These are phyloP conservation scores for Acleris holmiana DNA, from an alignment of 2,888 invertebrate genomes.

Conservation along the genomic window DNA sequence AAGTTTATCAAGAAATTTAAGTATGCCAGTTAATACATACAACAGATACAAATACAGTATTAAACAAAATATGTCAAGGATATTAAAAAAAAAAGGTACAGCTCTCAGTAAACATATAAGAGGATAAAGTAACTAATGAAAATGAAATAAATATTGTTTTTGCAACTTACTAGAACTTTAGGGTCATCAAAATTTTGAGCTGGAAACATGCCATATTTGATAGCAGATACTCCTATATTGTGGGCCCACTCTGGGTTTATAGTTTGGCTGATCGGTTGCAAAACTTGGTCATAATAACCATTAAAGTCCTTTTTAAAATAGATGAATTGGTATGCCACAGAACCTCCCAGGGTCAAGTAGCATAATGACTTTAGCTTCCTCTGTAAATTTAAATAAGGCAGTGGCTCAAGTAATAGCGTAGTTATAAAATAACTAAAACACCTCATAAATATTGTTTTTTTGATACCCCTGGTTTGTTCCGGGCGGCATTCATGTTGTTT, in stretches of 20 bases:
- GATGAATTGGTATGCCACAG: slow-evolving; percentile 86
- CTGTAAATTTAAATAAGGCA: slow-evolving; percentile 65
- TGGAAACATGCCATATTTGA: slow-evolving; percentile 91
- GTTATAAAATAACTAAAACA: not conserved
- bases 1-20: no score
- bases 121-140: not conserved
- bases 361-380: slow-evolving; percentile 88
- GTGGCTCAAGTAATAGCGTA: no score
- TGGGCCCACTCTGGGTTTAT: slow-evolving; percentile 94
- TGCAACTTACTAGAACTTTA: slow-evolving; percentile 83
- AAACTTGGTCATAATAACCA: slow-evolving; percentile 88
- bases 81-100: no score
- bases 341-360: slow-evolving; percentile 86
- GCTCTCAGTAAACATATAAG: no score
- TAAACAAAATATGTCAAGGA: no score
- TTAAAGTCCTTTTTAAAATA: slow-evolving; percentile 90
- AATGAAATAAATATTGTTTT: not conserved
- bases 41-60: no score
- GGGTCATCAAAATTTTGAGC: slow-evolving; percentile 85
- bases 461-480: slow-evolving; percentile 38
- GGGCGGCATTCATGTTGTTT: slow-evolving; percentile 39
- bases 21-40: no score
- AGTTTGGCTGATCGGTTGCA: slow-evolving; percentile 88
- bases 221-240: slow-evolving; percentile 88
- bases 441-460: not conserved